Base-by-base conservation (phyloP, 2,888 invertebrate species). In the Vesta saturnalis region DNA sequence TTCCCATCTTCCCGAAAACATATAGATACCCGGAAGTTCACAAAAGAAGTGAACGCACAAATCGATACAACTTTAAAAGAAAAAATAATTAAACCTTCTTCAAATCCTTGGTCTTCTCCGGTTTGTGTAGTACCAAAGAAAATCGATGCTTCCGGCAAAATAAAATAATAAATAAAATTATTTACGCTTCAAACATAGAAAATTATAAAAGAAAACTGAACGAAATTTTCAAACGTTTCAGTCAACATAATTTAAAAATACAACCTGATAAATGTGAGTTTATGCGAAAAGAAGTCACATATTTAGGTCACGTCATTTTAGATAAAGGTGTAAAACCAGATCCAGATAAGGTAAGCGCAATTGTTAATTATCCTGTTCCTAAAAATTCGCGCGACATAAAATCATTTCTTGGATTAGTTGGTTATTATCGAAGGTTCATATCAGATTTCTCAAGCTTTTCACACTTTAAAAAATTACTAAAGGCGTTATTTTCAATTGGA, bases 301-400 rank as follows among this genome's bases (percentile, higher is more conserved):
- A 80, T 60, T 57, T 83, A 23, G 83, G 83, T 1, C 82, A 81
- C 47, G 73, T 81, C 0, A 80, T 83, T 3, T 74, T 80, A 0
- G 74, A 65, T 23, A 75, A 82, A 60, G 81, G 79, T 21, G 77
- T 80, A 0, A 79, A 77, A 62, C 82, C 83, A 0, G 77, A 81
- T 65, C 80, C 79, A n/a, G n/a, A n/a, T n/a, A n/a, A n/a, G n/a
- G n/a, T n/a, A n/a, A n/a, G n/a, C n/a, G n/a, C n/a, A n/a, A n/a
- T n/a, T n/a, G n/a, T n/a, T n/a, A n/a, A n/a, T n/a, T n/a, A n/a
- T n/a, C n/a, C n/a, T n/a, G n/a, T 70, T 39, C 79, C 80, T 4
- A 77, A 49, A 18, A 49, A 49, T 16, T 8, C 6, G 4, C 15
- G 2, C 4, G 16, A 18, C 3, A 49, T 49, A 16, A 49, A 49